Base-by-base conservation (phyloP, 2,888 invertebrate genomes). In the Monochamus alternatus region DNA sequence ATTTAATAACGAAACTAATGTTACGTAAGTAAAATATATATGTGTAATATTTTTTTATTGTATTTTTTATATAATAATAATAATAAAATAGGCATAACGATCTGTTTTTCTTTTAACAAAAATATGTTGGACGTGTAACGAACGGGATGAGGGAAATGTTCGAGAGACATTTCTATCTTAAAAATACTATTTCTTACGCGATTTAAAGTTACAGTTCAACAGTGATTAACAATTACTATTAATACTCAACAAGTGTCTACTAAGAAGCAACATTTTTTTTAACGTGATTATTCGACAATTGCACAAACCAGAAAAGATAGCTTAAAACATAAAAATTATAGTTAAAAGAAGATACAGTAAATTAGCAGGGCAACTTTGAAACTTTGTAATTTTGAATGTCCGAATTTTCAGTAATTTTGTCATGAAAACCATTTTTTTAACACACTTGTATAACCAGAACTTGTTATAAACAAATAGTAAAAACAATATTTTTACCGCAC, bases 211-310 rank as follows among this genome's bases (percentile, higher is more conserved):
- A 47, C 10, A 47, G 60, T 51, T 51, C 51, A 73, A 59, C 47
- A 59, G 58, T 43, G 32, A 69, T 55, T 55, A 32, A 32, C 47
- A 71, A 63, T 60, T 30, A 69, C 47, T 71, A 71, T 71, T 71
- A 74, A 74, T 74, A 74, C 68, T 74, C 64, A 66, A 75, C 59
- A 65, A 71, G 32, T 69, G 59, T 55, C 63, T 31, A 73, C 58
- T 55, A 70, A 22, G 59, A 71, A 58, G 12, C 38, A 67, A 63
- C 47, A 47, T 12, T 47, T 47, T 47, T 8, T 47, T 47, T 47
- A 47, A 12, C 9, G 3, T 8, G 12, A 71, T 32, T 68, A 55
- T 43, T 72, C 62, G 10, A 59, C 30, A 71, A 75, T 75, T 75
- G 75, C 75, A 75, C 75, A 75, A 52, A 73, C 65, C 63, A 68